These are phyloP conservation scores for Prionace glauca DNA, from an alignment of 2,797 vertebrate species.

Conservation along the genomic window DNA sequence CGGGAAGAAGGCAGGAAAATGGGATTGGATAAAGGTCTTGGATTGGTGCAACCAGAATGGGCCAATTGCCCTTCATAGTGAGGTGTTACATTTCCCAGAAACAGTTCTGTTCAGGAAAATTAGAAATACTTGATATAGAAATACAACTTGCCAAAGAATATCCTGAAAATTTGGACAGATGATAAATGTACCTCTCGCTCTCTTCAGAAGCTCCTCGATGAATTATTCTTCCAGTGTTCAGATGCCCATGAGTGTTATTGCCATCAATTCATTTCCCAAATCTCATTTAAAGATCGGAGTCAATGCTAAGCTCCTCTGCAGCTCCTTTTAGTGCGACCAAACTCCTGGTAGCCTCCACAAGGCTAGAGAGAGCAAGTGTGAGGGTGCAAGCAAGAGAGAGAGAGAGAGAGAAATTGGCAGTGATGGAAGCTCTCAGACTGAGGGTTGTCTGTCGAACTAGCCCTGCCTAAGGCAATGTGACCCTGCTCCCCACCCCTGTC, in stretches of 20 bases:
- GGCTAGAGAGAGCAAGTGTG: not conserved
- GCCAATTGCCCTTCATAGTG: no score
- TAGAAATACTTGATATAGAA: not conserved
- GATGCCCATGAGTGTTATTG: not conserved
- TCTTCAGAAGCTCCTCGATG: not conserved
- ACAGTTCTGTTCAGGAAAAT: not conserved
- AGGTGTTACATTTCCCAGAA: not conserved
- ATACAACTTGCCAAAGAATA: not conserved
- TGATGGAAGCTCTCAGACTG: not conserved
- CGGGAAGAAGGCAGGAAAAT: not conserved
- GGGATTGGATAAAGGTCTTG: not conserved
- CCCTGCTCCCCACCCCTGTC: not conserved
- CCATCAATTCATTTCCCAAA: not conserved
- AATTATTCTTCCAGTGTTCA: not conserved
- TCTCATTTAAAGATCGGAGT: not conserved
- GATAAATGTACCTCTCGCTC: not conserved
- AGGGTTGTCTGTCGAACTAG: conserved; percentile 3
- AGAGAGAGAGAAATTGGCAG: not conserved
- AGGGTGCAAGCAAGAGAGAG: not conserved
- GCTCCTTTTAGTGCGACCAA: not conserved
- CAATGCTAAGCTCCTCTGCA: not conserved
- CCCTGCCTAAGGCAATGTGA: not conserved
- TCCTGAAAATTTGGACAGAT: not conserved
- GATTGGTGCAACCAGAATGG: no score
- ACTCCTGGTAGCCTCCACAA: not conserved